Evolutionary conservation across 2,888 invertebrate genomes (phyloP).

Genomic region (Odontomyia ornata): DNA sequence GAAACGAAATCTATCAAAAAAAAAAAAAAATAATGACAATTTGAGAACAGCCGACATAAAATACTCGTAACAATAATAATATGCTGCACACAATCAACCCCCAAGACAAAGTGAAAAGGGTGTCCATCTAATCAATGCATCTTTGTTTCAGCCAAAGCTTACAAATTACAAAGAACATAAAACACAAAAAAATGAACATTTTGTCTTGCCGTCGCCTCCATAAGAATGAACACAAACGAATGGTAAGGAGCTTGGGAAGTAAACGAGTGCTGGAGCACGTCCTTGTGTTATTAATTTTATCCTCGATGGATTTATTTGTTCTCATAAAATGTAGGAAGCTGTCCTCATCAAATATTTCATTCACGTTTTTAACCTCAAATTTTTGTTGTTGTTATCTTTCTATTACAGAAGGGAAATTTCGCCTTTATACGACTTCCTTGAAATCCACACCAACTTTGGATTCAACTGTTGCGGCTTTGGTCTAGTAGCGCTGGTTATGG

Average conservation of each 20-base stretch:
- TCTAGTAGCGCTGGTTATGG: not conserved
- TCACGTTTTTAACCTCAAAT: slow-evolving; percentile 47
- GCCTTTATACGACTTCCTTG: not conserved
- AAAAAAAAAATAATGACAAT: too few relatives aligned
- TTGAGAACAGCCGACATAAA: too few relatives aligned
- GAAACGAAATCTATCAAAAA: too few relatives aligned
- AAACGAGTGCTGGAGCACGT: slow-evolving; percentile 28
- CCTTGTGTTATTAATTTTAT: slow-evolving; percentile 42
- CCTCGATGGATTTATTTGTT: slow-evolving; percentile 45
- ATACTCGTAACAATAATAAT: too few relatives aligned
- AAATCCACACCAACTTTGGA: not conserved
- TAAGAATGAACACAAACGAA: too few relatives aligned
- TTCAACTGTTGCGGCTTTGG: not conserved
- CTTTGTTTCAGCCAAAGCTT: too few relatives aligned
- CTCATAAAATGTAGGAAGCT: slow-evolving; percentile 38
- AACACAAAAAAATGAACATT: too few relatives aligned
- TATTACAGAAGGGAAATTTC: slow-evolving; percentile 11
- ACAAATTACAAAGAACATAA: too few relatives aligned
- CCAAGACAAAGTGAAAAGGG: too few relatives aligned
- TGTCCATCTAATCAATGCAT: too few relatives aligned
- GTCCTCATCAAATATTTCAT: slow-evolving; percentile 49
- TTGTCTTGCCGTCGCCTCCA: too few relatives aligned
- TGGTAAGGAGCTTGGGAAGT: not conserved
- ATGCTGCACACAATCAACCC: too few relatives aligned
- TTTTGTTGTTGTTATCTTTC: slow-evolving; percentile 32